Base-by-base conservation (phyloP, 1,140 invertebrate genomes). In the Rhagoletis pomonella region DNA sequence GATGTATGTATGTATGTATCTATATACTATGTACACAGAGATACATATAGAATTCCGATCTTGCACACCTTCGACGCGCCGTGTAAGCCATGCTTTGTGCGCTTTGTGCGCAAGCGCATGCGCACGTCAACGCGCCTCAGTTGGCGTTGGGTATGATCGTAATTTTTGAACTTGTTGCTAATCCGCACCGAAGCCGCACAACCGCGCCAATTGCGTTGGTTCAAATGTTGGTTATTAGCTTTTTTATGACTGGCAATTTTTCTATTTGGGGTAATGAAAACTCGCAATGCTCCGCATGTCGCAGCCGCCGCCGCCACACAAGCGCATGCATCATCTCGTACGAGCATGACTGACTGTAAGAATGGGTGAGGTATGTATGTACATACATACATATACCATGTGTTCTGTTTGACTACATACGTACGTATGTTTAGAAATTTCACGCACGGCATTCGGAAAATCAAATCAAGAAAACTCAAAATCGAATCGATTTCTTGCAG, bases 231-330 rank as follows among this genome's bases (percentile, higher is more conserved):
- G 29, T 67, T 67, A 67, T 67, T 39, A 67, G 64, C 64, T 19
- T 67, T 67, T 67, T 67, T 67, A 67, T 10, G 64, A 67, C 64
- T 39, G 29, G 64, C 64, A 67, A 39, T 67, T 67, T 67, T 67
- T 67, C 64, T 67, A 67, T 67, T 67, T 67, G 64, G 64, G 64
- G 64, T 67, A 67, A 67, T 67, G 64, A 67, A 67, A 67, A 29
- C 10, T 67, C 64, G 64, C 29, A 19, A 67, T 67, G 39, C n/a
- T 4, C 64, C 64, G 6, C 4, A 67, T 67, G 64, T 19, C 6
- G 64, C 29, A 29, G n/a, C n/a, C 6, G 64, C 19, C 6, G 29
- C 9, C n/a, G 19, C 64, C 29, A 39, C 64, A 39, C 7, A 5
- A 67, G 64, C 60, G 10, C 17, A 62, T 4, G 12, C 58, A 59